These are phyloP conservation scores for Bostrychus sinensis DNA, from an alignment of 2,113 vertebrate genomes.

Conservation along the genomic window DNA sequence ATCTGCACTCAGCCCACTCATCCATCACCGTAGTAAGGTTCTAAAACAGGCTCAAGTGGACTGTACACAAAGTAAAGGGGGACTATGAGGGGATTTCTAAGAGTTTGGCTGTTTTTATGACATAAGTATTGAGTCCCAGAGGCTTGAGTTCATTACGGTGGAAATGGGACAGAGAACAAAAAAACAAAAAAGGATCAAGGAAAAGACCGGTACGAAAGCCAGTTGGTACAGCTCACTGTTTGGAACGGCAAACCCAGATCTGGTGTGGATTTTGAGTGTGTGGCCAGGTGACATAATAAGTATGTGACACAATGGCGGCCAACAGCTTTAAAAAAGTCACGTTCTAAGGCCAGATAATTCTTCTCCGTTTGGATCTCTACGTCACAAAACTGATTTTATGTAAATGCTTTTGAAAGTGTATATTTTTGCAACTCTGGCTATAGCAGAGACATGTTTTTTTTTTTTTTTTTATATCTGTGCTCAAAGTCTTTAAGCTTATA, in stretches of 20 bases:
- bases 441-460: no score
- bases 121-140: slow-evolving; percentile 19
- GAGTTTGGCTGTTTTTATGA: slow-evolving; percentile 26
- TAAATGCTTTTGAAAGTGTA: no score
- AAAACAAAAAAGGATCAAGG: not conserved
- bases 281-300: not conserved
- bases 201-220: not conserved
- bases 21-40: not conserved
- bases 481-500: no score
- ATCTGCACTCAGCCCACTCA: not conserved
- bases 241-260: not conserved
- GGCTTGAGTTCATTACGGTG: slow-evolving; percentile 20
- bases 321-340: not conserved
- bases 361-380: no score
- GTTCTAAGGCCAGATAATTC: no score
- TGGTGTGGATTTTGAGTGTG: not conserved
- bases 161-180: not conserved
- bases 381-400: not conserved
- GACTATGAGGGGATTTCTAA: slow-evolving; percentile 14
- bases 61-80: not conserved
- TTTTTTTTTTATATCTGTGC: no score
- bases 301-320: not conserved
- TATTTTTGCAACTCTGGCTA: no score
- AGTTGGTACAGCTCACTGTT: not conserved
- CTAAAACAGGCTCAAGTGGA: slow-evolving; percentile 1